phyloP scores from a whole-genome alignment of 2,797 vertebrate species.

The Arctocebus calabarensis region DNA sequence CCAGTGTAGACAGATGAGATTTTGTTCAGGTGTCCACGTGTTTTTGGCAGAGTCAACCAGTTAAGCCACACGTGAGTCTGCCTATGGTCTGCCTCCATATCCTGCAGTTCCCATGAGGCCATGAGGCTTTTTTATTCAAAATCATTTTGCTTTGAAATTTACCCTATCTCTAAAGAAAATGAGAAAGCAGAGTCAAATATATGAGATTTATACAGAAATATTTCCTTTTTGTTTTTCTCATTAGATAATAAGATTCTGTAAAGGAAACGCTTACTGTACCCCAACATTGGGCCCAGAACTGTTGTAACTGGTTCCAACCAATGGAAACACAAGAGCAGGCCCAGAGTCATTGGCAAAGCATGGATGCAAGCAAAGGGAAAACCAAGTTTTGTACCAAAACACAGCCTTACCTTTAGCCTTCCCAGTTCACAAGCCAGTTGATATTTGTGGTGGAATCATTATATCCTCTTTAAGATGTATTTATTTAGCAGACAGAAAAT shows the following conservation, averaged over 20 bases:
- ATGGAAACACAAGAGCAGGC: background rate
- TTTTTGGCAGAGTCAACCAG: background rate
- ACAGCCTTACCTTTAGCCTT: background rate
- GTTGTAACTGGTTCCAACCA: background rate
- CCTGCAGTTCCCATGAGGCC: background rate
- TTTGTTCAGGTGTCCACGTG: too few relatives aligned
- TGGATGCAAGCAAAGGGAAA: background rate
- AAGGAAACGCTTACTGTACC: background rate
- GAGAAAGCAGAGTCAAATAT: background rate
- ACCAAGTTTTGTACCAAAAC: constrained; percentile 8
- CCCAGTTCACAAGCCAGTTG: background rate
- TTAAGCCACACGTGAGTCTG: background rate
- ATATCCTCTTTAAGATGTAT: background rate
- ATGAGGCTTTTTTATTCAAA: background rate
- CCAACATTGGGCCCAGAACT: constrained; percentile 32
- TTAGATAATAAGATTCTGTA: constrained; percentile 27
- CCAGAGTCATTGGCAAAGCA: background rate
- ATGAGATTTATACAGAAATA: background rate
- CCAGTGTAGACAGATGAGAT: background rate
- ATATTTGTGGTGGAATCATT: background rate
- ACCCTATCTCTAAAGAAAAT: background rate
- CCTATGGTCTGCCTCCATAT: background rate
- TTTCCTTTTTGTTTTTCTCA: background rate
- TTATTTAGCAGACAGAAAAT: background rate
- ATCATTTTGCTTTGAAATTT: background rate